These are phyloP conservation scores for Rhingia rostrata DNA, from an alignment of 2,888 invertebrate species.

Conservation along the genomic window DNA sequence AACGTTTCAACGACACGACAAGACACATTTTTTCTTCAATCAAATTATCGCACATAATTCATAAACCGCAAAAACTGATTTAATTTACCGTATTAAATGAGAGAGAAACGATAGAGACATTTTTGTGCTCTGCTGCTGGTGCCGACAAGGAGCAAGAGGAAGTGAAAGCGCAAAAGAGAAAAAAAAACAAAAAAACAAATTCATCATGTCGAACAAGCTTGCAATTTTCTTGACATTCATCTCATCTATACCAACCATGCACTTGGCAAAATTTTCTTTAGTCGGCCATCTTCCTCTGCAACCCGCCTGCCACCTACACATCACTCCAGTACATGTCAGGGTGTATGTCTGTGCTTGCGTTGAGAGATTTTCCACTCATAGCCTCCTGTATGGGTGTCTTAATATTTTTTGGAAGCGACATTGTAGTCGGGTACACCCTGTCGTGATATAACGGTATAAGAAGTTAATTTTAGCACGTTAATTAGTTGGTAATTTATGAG, in stretches of 20 bases:
- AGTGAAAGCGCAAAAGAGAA: not conserved
- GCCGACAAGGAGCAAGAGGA: not conserved
- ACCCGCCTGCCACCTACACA: not conserved
- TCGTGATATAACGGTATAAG: slow-evolving; percentile 37
- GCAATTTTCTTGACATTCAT: slow-evolving; percentile 28
- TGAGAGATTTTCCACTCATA: not conserved
- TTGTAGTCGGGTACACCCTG: slow-evolving; percentile 17
- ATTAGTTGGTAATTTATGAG: slow-evolving; percentile 65
- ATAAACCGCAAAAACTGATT: slow-evolving; percentile 61
- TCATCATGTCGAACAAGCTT: slow-evolving; percentile 21
- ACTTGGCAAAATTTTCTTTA: slow-evolving; percentile 22
- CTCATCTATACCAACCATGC: slow-evolving; percentile 9
- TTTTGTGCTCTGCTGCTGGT: not conserved
- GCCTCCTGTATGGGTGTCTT: not conserved
- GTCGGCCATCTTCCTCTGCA: not conserved
- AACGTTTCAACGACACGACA: slow-evolving; percentile 10
- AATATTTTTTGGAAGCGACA: slow-evolving; percentile 13
- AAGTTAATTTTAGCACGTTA: slow-evolving; percentile 63
- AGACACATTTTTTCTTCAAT: slow-evolving; percentile 37
- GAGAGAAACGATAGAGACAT: slow-evolving; percentile 4
- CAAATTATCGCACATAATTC: slow-evolving; percentile 67
- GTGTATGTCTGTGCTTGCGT: not conserved
- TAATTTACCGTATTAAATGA: slow-evolving; percentile 58
- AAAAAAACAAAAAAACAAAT: not conserved
- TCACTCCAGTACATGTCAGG: not conserved